phyloP scores from a whole-genome alignment of 2,888 invertebrate genomes.

The Amphimallon solstitiale region DNA sequence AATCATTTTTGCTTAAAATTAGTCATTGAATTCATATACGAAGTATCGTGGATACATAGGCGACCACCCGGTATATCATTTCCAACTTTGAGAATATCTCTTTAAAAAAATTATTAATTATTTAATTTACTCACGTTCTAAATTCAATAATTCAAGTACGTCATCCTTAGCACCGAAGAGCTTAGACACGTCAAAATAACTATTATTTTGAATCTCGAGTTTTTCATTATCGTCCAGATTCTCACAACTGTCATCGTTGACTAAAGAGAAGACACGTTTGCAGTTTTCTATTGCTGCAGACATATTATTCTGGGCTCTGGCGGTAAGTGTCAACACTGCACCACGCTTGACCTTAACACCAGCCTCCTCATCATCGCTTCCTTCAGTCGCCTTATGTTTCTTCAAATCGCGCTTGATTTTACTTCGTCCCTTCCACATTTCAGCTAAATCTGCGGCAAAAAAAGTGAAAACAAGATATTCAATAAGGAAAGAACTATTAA shows the following conservation, averaged over 20 bases:
- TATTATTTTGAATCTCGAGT: slow-evolving; percentile 9
- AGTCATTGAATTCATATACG: no score
- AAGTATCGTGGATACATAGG: no score
- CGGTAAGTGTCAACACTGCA: slow-evolving; percentile 46
- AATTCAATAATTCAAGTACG: slow-evolving; percentile 46
- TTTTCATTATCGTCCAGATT: neutral
- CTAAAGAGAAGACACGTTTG: slow-evolving; percentile 16
- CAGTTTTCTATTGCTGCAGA: slow-evolving; percentile 36
- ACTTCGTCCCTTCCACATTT: neutral
- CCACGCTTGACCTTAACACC: slow-evolving; percentile 42
- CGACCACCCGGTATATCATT: no score
- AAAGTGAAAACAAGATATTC: neutral
- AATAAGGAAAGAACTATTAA: neutral
- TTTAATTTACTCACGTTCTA: slow-evolving; percentile 54
- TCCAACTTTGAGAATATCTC: no score
- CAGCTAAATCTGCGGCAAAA: slow-evolving; percentile 6
- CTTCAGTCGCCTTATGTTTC: slow-evolving; percentile 25
- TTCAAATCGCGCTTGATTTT: slow-evolving; percentile 16
- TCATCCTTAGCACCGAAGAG: slow-evolving; percentile 46
- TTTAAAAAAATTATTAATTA: no score
- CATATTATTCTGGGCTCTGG: slow-evolving; percentile 35
- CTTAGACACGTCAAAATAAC: slow-evolving; percentile 46
- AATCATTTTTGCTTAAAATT: no score
- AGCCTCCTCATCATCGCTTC: slow-evolving; percentile 22
- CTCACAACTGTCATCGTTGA: neutral